A percentile compares a stretch with the other conserved stretches of the same genome.
Evolutionary conservation across 2,797 vertebrate genomes (phyloP).

Genomic region (Falco novaeseelandiae): DNA sequence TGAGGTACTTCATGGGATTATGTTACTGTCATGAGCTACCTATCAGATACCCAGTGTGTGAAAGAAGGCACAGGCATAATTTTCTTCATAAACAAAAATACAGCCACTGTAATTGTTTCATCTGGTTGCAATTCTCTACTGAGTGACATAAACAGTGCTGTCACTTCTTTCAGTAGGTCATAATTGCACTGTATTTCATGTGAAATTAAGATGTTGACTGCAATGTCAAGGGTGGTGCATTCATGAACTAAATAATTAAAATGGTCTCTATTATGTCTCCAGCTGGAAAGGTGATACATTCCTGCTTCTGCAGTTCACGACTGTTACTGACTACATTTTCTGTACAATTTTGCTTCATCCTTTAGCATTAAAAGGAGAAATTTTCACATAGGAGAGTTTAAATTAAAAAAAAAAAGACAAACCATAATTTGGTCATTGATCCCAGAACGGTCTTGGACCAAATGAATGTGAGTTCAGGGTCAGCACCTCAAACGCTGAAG

Average conservation of each 20-base stretch:
- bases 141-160: neutral
- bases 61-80: neutral
- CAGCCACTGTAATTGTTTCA: constrained; percentile 38
- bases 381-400: neutral
- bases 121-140: constrained; percentile 19
- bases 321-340: neutral
- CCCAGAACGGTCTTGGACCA: neutral
- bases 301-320: neutral
- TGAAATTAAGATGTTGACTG: constrained; percentile 46
- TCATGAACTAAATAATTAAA: constrained; percentile 44
- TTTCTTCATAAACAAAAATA: constrained; percentile 36
- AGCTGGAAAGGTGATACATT: neutral
- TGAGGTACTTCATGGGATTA: neutral
- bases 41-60: neutral
- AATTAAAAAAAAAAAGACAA: neutral
- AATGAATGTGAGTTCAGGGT: rapidly evolving
- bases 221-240: neutral
- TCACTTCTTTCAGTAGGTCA: constrained; percentile 4
- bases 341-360: neutral
- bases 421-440: rapidly evolving
- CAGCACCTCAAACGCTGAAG: rapidly evolving
- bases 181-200: constrained; percentile 35
- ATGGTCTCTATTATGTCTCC: neutral
- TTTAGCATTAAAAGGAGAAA: neutral
- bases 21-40: neutral